Conservation (phyloP, 30 jellyfish, hydroid and myxozoan genomes). For the Chironex yamaguchii region DNA sequence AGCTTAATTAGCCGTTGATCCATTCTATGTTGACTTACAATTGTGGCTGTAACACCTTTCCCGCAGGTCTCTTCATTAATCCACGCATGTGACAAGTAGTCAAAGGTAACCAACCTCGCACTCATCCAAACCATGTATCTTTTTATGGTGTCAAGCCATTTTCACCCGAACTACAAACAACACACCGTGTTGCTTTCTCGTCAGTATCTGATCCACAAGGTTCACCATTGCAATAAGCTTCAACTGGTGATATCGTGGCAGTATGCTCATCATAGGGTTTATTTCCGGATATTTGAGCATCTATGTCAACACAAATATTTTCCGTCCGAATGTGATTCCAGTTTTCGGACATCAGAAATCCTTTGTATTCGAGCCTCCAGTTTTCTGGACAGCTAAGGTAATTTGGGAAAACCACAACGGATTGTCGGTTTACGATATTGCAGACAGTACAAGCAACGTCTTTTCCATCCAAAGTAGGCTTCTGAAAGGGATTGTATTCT, state of each 20-base stretch:
- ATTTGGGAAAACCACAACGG: constrained; percentile 58
- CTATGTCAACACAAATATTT: constrained; percentile 74
- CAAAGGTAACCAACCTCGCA: too few relatives aligned
- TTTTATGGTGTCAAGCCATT: too few relatives aligned
- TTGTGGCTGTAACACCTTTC: too few relatives aligned
- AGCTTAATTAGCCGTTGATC: too few relatives aligned
- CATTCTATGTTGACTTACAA: too few relatives aligned
- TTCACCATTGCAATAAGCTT: constrained; percentile 76
- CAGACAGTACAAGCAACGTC: constrained; percentile 77
- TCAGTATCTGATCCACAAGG: constrained; percentile 75
- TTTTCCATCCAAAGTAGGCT: constrained; percentile 51
- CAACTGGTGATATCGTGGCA: constrained; percentile 67
- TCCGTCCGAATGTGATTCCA: constrained; percentile 84
- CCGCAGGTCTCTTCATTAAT: too few relatives aligned
- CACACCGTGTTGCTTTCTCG: constrained; percentile 57
- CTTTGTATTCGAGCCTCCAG: constrained; percentile 73
- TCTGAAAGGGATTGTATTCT: constrained; percentile 35
- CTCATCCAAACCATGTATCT: too few relatives aligned
- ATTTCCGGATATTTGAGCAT: constrained; percentile 67
- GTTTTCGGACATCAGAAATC: constrained; percentile 79
- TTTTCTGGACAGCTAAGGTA: constrained; percentile 56
- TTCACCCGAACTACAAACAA: constrained; percentile 64
- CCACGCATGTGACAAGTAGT: too few relatives aligned
- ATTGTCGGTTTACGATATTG: constrained; percentile 41
- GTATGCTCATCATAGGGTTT: constrained; percentile 41